Percentiles rank a stretch among this genome's conserved stretches.
phyloP scores from a whole-genome alignment of 2,113 vertebrate genomes.

The Podarcis cretensis region DNA sequence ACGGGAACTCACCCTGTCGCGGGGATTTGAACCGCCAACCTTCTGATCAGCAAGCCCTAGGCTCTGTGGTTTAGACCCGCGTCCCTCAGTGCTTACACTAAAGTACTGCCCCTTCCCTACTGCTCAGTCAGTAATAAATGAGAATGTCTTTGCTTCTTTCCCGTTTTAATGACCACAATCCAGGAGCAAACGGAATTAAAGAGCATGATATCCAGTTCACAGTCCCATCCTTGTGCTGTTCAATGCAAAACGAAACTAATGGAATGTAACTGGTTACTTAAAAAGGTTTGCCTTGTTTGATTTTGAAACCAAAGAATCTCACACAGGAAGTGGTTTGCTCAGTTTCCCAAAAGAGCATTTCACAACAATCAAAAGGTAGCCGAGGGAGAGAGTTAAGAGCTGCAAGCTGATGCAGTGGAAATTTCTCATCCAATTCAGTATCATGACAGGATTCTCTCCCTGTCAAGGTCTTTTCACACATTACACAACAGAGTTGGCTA shows the following conservation, averaged over 20 bases:
- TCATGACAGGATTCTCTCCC: not conserved
- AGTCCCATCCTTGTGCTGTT: not conserved
- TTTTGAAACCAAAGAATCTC: not conserved
- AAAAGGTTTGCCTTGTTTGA: not conserved
- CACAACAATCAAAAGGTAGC: not conserved
- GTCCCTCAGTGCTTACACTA: not conserved
- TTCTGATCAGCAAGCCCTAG: too few species aligned
- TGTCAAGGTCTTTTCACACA: not conserved
- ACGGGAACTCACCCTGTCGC: too few species aligned
- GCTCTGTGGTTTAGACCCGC: too few species aligned
- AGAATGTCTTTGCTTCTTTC: conserved; percentile 2
- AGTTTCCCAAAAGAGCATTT: not conserved
- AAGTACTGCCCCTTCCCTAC: not conserved
- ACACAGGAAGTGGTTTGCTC: not conserved
- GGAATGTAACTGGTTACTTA: not conserved
- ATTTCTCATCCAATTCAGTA: not conserved
- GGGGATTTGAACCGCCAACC: too few species aligned
- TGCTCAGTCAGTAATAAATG: not conserved
- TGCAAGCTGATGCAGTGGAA: not conserved
- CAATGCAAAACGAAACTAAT: not conserved
- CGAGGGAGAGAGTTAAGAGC: not conserved
- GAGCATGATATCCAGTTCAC: not conserved
- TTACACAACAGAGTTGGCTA: not conserved
- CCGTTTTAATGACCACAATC: not conserved
- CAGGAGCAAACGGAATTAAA: not conserved